phyloP scores from a whole-genome alignment of 2,888 invertebrate species.

The Cryptocheilus praepositus region DNA sequence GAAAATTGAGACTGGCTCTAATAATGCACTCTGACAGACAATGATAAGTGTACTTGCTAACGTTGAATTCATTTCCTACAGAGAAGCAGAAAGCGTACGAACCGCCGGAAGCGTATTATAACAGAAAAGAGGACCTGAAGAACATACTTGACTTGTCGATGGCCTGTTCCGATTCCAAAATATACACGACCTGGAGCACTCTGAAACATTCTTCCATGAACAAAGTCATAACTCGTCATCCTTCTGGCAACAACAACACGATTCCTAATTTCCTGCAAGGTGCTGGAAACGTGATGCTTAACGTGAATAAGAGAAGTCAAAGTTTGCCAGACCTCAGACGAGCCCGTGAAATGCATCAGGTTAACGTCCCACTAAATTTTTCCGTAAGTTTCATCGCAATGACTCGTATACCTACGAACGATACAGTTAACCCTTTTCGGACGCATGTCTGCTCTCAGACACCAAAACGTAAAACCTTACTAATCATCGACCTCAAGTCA shows the following conservation, averaged over 20 bases:
- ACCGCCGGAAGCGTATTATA: slow-evolving; percentile 64
- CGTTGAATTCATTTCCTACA: slow-evolving; percentile 38
- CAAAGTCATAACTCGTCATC: slow-evolving; percentile 79
- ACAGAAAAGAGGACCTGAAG: slow-evolving; percentile 64
- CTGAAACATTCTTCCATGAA: slow-evolving; percentile 82
- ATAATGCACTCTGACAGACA: too few relatives aligned
- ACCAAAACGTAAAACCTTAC: too few relatives aligned
- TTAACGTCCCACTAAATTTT: slow-evolving; percentile 77
- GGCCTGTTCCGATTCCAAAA: slow-evolving; percentile 89
- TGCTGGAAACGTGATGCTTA: slow-evolving; percentile 51
- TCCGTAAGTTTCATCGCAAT: slow-evolving; percentile 77
- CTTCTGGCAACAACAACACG: slow-evolving; percentile 85
- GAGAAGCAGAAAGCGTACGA: slow-evolving; percentile 71
- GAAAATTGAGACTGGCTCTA: neutral
- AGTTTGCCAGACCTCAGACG: slow-evolving; percentile 84
- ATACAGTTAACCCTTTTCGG: too few relatives aligned
- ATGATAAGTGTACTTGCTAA: neutral
- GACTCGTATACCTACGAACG: neutral
- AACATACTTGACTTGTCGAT: slow-evolving; percentile 82
- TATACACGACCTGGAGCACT: slow-evolving; percentile 93
- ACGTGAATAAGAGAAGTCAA: slow-evolving; percentile 79
- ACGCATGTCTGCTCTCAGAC: too few relatives aligned
- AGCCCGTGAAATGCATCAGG: slow-evolving; percentile 61
- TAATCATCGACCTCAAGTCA: too few relatives aligned
- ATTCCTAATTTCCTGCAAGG: slow-evolving; percentile 69